A percentile compares a stretch with the other conserved stretches of the same genome.
Evolutionary conservation across 35 echinoderm and acorn worm genomes (phyloP).

Genomic region (Anneissia japonica): DNA sequence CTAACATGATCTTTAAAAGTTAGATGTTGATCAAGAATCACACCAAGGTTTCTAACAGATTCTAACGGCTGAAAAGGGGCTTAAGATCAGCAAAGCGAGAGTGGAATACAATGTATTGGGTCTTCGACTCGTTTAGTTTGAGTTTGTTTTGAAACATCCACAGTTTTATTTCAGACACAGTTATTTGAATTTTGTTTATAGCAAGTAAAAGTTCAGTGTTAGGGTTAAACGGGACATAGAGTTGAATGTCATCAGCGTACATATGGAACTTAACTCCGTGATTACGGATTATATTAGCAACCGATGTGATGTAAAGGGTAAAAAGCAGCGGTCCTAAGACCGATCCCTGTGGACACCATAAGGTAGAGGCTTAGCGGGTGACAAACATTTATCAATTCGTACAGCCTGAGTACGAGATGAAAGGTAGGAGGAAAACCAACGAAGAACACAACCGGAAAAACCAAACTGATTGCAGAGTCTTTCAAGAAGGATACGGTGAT

Average conservation of each 20-base stretch:
- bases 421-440: constrained; percentile 20
- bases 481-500: neutral
- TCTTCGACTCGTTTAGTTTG: too few species aligned
- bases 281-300: neutral
- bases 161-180: too few species aligned
- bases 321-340: constrained; percentile 5
- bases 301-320: neutral
- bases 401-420: neutral
- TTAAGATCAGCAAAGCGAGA: too few species aligned
- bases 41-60: too few species aligned
- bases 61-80: too few species aligned
- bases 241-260: neutral
- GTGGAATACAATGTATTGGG: too few species aligned
- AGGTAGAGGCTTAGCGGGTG: neutral
- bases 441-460: neutral
- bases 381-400: neutral
- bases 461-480: neutral
- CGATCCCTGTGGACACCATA: constrained; percentile 9
- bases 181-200: too few species aligned
- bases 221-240: too few species aligned
- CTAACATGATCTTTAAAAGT: too few species aligned
- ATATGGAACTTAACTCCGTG: neutral
- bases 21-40: too few species aligned
- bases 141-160: too few species aligned
- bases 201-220: too few species aligned